These are phyloP conservation scores for Zapornia atra DNA, from an alignment of 2,113 vertebrate genomes.

Conservation along the genomic window DNA sequence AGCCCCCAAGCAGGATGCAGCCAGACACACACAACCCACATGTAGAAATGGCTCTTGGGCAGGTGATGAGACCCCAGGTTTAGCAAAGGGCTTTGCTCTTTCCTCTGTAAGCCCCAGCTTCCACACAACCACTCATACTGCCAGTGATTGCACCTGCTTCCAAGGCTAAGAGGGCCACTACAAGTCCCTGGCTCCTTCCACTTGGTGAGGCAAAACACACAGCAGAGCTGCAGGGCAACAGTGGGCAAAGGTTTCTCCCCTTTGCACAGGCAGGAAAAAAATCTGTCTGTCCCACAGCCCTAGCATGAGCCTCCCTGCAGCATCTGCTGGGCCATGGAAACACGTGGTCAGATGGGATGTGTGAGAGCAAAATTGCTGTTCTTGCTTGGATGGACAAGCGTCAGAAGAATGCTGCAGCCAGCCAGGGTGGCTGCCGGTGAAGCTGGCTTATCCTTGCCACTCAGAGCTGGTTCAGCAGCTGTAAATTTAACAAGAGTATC, in stretches of 20 bases:
- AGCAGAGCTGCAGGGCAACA: neutral
- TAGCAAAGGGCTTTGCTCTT: neutral
- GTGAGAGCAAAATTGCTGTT: neutral
- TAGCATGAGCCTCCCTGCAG: neutral
- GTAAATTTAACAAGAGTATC: neutral
- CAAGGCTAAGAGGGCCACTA: neutral
- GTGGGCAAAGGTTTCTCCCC: neutral
- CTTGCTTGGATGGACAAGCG: neutral
- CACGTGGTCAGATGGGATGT: constrained; percentile 65
- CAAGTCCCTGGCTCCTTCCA: neutral
- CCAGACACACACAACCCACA: neutral
- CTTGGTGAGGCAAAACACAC: neutral
- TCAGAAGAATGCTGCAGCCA: neutral
- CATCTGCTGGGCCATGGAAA: neutral
- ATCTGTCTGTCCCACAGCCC: neutral
- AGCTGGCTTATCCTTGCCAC: neutral
- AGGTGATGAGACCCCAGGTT: neutral
- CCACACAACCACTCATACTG: neutral
- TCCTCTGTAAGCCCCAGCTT: neutral
- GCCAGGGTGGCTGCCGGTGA: neutral
- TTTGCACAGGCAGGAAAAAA: neutral
- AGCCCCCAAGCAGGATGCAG: neutral
- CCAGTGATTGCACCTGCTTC: neutral
- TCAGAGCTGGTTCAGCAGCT: neutral
- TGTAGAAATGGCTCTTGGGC: neutral